Base-by-base conservation (phyloP, 2,888 invertebrate species). In the Glomeris marginata region DNA sequence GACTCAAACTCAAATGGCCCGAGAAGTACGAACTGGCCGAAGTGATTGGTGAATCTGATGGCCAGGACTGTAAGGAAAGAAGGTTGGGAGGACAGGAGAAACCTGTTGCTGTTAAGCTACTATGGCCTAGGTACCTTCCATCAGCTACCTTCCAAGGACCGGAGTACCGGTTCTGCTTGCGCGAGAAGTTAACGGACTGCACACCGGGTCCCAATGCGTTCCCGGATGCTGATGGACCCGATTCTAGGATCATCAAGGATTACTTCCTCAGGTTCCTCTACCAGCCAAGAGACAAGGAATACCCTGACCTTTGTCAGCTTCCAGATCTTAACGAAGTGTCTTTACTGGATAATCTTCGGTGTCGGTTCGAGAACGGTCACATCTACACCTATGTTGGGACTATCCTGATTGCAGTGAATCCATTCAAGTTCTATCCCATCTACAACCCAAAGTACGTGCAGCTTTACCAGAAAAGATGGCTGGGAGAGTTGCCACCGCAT, bases 361-460 rank as follows among this genome's bases (percentile, higher is more conserved):
- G 84, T 56, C 75, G 91, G 60, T 94, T 94, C 71, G 78, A 79
- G 51, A 84, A 84, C 59, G 88, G 90, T 44, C 87, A 91, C 68
- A 94, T 94, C 61, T 94, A 94, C 70, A 94, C 94, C 10, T 92
- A 92, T 63, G 91, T 92, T 57, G 92, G 92, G 48, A 88, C 88
- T 49, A 94, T 95, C 64, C 74, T 95, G 52, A 91, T 95, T 62
- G 91, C 94, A 47, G 81, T 94, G 56, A 94, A 94, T 59, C 73
- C 73, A 10, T 73, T 72, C 61, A 72, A 74, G 72, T 92, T 92
- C 69, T 90, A 90, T 69, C 92, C 94, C 20, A 94, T 95, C 59
- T 95, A 94, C 73, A 94, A 94, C 71, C 94, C 94, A 43, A 94
- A 92, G 70, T 92, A 91, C 72, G 92, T 92, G 58, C 86, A 90